Evolutionary conservation across 2,888 invertebrate genomes (phyloP), one percentile per base, ranked within the genome.

Genomic region (Cheilosia variabilis): DNA sequence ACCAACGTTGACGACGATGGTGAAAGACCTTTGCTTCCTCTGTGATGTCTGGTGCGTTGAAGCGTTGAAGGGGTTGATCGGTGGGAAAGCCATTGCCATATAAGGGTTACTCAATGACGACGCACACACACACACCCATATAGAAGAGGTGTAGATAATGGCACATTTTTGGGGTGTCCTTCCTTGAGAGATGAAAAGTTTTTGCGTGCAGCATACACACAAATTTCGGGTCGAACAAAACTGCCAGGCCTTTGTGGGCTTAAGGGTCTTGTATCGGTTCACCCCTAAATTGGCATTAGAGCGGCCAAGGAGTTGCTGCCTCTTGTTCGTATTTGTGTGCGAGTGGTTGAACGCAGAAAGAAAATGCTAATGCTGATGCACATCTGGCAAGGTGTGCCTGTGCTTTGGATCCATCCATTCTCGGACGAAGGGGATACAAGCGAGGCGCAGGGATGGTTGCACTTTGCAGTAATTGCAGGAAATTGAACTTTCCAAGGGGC

Each of bases 231-330:
- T 86, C 76, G 77, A 86, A 86, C 81, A 77, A 72, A 86, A 81
- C 62, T 76, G 71, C 81, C 80, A 76, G 66, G 71, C 86, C 71
- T 81, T 81, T 86, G 86, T 86, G 86, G 86, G 86, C 86, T 86
- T 86, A 81, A 81, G 86, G 86, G 86, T 86, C 86, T 86, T 86
- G 86, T 86, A 81, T 86, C 63, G 86, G 86, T 86, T 86, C 86
- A 86, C 86, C 86, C 86, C 81, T 86, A 86, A 86, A 81, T 81
- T 86, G 86, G 86, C 81, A 86, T 86, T 81, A 81, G 81, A 81
- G 81, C 76, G 84, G 65, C 81, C 72, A 81, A 86, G 76, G 81
- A 81, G 83, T 68, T 75, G 55, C 31, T 31, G 9, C 68, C 68
- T 60, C 73, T 17, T 66, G 60, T 34, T 13, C 37, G 17, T 47